phyloP scores from a whole-genome alignment of 2,888 invertebrate species.

The Pomacea canaliculata region DNA sequence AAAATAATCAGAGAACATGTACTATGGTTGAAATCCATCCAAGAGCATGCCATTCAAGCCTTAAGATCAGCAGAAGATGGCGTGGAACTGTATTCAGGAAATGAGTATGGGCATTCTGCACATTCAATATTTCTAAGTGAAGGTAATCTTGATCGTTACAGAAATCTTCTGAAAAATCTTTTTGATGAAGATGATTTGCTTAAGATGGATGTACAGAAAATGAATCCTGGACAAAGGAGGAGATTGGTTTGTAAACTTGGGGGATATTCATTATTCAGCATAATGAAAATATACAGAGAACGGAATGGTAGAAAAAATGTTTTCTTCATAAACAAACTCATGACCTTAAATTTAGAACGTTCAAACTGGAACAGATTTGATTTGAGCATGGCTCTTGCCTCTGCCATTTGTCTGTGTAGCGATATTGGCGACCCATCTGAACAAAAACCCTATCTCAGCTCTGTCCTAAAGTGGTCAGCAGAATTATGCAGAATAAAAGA shows the following conservation, averaged over 20 bases:
- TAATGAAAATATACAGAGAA: conserved; percentile 5
- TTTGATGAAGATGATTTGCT: not conserved
- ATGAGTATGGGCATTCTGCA: not conserved
- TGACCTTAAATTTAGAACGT: conserved; percentile 9
- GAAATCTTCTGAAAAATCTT: not conserved
- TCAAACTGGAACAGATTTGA: not conserved
- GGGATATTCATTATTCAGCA: conserved; percentile 12
- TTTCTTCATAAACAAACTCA: not conserved
- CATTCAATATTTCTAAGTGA: conserved; percentile 2
- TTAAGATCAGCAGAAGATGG: conserved; percentile 9
- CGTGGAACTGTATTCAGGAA: not conserved
- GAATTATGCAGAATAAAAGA: not conserved
- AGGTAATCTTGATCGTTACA: not conserved
- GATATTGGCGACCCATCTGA: not conserved
- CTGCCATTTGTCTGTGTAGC: conserved; percentile 1
- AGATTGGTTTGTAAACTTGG: conserved; percentile 6
- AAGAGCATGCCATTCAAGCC: not conserved
- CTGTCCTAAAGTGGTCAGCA: conserved; percentile 12
- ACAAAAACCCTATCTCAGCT: not conserved
- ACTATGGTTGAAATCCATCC: conserved; percentile 9
- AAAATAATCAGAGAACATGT: not conserved
- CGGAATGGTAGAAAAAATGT: not conserved
- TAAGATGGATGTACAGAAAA: not conserved
- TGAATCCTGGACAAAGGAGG: not conserved
- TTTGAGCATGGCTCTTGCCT: conserved; percentile 15